Conservation (phyloP, 2,888 invertebrate species). For the Phyto melanocephala region DNA sequence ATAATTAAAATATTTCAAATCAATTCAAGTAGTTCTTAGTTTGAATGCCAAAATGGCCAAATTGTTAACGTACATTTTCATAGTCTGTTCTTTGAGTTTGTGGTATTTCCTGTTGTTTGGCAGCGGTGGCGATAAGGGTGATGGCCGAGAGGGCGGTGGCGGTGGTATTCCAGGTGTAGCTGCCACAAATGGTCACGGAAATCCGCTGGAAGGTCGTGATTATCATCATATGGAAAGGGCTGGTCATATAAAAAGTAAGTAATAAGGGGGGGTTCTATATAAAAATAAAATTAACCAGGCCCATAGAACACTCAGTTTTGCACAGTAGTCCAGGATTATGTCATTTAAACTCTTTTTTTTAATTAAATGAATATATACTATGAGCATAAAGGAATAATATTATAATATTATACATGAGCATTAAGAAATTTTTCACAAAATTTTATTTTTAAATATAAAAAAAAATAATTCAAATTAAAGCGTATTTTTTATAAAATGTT, state of each 20-base stretch:
- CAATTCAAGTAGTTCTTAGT: slow-evolving; percentile 3
- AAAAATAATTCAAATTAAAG: too few relatives aligned
- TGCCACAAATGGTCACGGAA: slow-evolving; percentile 75
- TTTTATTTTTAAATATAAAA: too few relatives aligned
- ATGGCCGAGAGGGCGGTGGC: slow-evolving; percentile 45
- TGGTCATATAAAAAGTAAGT: slow-evolving; percentile 76
- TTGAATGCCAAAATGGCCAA: slow-evolving; percentile 71
- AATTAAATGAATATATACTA: too few relatives aligned
- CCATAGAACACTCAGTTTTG: too few relatives aligned
- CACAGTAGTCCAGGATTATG: too few relatives aligned
- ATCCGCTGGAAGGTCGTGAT: slow-evolving; percentile 75
- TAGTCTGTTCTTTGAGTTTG: slow-evolving; percentile 71
- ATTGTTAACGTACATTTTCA: slow-evolving; percentile 74
- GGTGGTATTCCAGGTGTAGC: slow-evolving; percentile 58
- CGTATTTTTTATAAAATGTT: too few relatives aligned
- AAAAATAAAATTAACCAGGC: too few relatives aligned
- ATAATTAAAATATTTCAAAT: not conserved
- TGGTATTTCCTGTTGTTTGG: slow-evolving; percentile 75
- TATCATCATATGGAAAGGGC: slow-evolving; percentile 75
- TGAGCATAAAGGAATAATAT: too few relatives aligned
- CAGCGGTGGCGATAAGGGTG: slow-evolving; percentile 52
- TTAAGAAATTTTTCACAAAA: too few relatives aligned
- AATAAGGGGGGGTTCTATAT: not conserved
- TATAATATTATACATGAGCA: too few relatives aligned
- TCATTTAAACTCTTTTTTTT: too few relatives aligned